phyloP scores from a whole-genome alignment of 2,797 vertebrate species.

The Petrocephalus sullivani region DNA sequence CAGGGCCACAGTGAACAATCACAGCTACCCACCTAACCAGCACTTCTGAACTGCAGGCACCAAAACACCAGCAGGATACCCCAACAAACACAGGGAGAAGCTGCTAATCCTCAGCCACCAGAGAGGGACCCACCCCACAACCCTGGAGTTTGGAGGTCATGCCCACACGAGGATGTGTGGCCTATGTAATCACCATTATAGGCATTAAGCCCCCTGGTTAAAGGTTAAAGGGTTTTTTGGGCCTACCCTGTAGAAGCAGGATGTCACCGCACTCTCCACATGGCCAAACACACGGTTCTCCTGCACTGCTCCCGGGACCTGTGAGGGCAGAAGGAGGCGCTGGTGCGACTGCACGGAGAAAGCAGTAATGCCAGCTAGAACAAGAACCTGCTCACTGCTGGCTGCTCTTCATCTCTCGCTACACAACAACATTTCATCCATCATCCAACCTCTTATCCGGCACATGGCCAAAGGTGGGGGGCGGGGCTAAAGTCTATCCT shows the following conservation, averaged over 20 bases:
- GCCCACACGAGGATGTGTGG: too few species aligned
- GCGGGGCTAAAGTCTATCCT: not conserved
- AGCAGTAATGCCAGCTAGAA: not conserved
- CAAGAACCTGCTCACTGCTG: not conserved
- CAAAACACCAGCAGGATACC: not conserved
- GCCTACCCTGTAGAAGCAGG: conserved; percentile 66
- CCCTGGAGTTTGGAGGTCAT: not conserved
- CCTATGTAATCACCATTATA: not conserved
- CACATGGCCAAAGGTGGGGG: not conserved
- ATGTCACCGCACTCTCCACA: conserved; percentile 60
- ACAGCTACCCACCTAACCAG: not conserved
- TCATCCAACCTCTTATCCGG: not conserved
- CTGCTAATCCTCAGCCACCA: not conserved
- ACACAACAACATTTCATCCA: not conserved
- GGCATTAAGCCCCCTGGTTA: not conserved
- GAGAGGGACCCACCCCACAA: not conserved
- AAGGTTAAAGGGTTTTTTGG: not conserved
- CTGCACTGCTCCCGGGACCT: conserved; percentile 71
- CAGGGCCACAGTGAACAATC: not conserved
- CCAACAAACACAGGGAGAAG: not conserved
- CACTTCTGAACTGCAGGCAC: not conserved
- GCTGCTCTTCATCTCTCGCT: not conserved
- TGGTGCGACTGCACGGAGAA: not conserved
- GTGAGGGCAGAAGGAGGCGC: conserved; percentile 13
- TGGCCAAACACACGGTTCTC: conserved; percentile 56